Base-by-base conservation (phyloP, 2,113 vertebrate genomes). In the Poicephalus meyeri region DNA sequence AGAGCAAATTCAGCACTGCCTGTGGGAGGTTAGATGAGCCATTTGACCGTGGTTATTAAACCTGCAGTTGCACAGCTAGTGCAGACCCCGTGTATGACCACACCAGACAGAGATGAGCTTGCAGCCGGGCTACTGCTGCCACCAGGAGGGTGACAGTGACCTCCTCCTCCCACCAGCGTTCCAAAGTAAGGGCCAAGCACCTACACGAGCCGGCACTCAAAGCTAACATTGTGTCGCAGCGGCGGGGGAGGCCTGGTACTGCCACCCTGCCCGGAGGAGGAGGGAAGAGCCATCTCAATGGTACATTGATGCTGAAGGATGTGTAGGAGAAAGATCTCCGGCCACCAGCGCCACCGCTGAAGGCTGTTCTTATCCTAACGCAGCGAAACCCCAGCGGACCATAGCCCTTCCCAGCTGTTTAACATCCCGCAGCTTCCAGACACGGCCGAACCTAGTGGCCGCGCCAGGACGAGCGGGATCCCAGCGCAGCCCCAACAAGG, bases 241-340 rank as follows among this genome's bases (percentile, higher is more conserved):
- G 55, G 80, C 65, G 20, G 78, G 66, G 84, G 84, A 86, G 96
- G 96, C 97, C 97, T 97, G 97, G 97, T 86, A 97, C 95, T 87
- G 95, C 97, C 97, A 97, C 82, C 90, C 97, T 93, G 96, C 91
- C 78, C 39, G 6, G 69, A 84, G 96, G 95, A 88, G 95, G 95
- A 68, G 95, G 88, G 82, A 53, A 93, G 86, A 92, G 77, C 73
- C 68, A 24, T 82, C 87, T 97, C 96, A 97, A 97, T 96, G 69
- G 95, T 31, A 97, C 95, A 97, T 96, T 97, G 97, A 97, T 97
- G 91, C 80, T 2, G 24, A 87, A 41, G 39, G 72, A 83, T 20
- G 69, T 8, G 73, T 42, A 64, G 76, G 63, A 89, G 86, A 89
- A 77, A 52, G 20, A 68, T 29, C 64, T 25, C 25, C 7, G 2